Base-by-base conservation (phyloP, 2,797 vertebrate species). In the Fistularia commersonii region DNA sequence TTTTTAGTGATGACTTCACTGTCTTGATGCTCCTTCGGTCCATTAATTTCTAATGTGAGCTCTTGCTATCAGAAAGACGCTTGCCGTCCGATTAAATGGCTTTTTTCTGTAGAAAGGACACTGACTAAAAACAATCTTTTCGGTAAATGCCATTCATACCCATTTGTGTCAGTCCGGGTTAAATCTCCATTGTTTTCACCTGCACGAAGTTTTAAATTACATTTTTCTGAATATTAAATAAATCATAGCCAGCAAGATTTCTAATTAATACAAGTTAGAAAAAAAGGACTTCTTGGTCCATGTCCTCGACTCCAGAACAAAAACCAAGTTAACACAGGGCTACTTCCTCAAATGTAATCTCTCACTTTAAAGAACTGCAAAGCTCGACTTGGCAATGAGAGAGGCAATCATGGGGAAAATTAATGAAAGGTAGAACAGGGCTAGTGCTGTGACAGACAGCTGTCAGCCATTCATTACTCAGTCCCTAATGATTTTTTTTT, bases 401-500 rank as follows among this genome's bases (percentile, higher is more conserved):
- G 52, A 74, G 54, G 66, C 71, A 79, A 74, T 80, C 66, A 67
- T 62, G 59, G 63, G 64, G 73, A 77, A 76, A 73, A 82, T 72
- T 37, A 79, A 66, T 63, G 49, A 37, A 64, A 61, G 54, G 66
- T 59, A 51, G 70, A 80, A 54, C 39, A 39, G 45, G 14, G 9
- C 51, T n/a, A 13, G 32, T 33, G 23, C 11, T 74, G 72, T 82
- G 83, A 90, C 66, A 78, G 82, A 80, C 82, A 88, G 79, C 79
- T 81, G 84, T 84, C 81, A 73, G 44, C 62, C 66, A 48, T 69
- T 85, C 59, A 70, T 81, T 69, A 64, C 51, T 55, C 34, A 32
- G 41, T 69, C 51, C 56, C 50, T 76, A 66, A 80, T 69, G 68
- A 82, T 55, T 71, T 71, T 52, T 49, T 56, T 63, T 51, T 61